Conservation (phyloP, 2,797 vertebrate species). For the Morelia viridis region DNA sequence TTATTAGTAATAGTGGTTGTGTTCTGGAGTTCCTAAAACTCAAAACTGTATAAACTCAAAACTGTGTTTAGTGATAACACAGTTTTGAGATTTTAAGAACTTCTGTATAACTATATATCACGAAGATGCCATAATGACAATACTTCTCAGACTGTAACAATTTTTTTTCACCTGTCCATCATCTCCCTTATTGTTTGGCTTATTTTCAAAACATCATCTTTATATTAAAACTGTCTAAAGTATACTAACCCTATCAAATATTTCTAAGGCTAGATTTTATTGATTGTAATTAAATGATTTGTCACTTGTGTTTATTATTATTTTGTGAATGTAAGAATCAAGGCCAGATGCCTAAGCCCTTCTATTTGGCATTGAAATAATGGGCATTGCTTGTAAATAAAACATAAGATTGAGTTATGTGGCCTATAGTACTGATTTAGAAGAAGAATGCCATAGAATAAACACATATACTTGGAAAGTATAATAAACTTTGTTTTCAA, state of each 20-base stretch:
- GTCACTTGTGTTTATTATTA: not conserved
- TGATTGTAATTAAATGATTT: constrained; percentile 31
- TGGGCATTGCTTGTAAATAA: not conserved
- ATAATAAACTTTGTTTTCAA: not conserved
- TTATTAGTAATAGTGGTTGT: not conserved
- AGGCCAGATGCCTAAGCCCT: not conserved
- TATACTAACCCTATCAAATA: not conserved
- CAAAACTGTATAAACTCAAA: not conserved
- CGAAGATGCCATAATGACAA: not conserved
- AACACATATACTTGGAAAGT: not conserved
- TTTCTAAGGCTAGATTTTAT: not conserved
- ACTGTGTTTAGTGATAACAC: not conserved
- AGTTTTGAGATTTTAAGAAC: not conserved
- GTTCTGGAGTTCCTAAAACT: not conserved
- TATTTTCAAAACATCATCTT: constrained; percentile 7
- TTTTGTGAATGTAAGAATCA: not conserved
- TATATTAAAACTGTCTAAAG: constrained; percentile 8
- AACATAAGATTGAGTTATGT: not conserved
- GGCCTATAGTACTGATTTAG: not conserved
- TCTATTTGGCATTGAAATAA: not conserved
- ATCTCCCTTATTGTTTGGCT: not conserved
- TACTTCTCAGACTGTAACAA: not conserved
- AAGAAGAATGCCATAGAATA: not conserved
- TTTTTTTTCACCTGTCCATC: not conserved
- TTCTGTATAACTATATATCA: not conserved